A percentile compares a stretch with the other conserved stretches of the same genome.
These are phyloP conservation scores for Ophiothrix spiculata DNA, from an alignment of 35 echinoderm and acorn worm genomes.

Conservation along the genomic window DNA sequence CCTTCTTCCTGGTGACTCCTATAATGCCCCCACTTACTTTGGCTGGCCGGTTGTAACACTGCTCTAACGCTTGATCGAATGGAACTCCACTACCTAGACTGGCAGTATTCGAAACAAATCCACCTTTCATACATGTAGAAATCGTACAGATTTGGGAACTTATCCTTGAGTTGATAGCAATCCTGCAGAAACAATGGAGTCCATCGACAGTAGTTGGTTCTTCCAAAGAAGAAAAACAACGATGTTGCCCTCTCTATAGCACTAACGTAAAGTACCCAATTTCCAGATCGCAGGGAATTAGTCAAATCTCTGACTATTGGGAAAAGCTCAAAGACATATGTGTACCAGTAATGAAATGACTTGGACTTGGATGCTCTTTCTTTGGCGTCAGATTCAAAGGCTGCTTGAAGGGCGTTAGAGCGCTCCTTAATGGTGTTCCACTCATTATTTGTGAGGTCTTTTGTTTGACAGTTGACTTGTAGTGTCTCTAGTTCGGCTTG, in stretches of 20 bases:
- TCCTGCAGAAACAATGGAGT: not conserved
- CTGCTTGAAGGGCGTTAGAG: not conserved
- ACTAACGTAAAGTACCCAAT: not conserved
- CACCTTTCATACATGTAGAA: not conserved
- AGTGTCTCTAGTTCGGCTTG: not conserved
- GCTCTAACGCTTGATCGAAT: not conserved
- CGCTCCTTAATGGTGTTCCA: not conserved
- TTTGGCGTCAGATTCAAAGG: not conserved
- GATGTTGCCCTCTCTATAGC: not conserved
- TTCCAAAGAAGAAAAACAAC: not conserved
- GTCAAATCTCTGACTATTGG: not conserved
- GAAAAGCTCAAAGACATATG: not conserved
- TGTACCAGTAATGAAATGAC: not conserved
- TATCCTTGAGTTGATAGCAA: not conserved
- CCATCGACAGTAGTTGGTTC: not conserved
- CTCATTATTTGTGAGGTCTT: not conserved
- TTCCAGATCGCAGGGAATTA: not conserved
- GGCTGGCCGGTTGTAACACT: not conserved
- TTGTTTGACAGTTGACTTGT: not conserved
- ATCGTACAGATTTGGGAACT: not conserved
- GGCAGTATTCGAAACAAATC: not conserved
- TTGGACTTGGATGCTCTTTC: not conserved
- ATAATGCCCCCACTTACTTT: constrained; percentile 10
- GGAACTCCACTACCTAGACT: not conserved
- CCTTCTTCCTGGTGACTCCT: not conserved